These are phyloP conservation scores for Lutjanus campechanus DNA, from an alignment of 2,797 vertebrate genomes.

Conservation along the genomic window DNA sequence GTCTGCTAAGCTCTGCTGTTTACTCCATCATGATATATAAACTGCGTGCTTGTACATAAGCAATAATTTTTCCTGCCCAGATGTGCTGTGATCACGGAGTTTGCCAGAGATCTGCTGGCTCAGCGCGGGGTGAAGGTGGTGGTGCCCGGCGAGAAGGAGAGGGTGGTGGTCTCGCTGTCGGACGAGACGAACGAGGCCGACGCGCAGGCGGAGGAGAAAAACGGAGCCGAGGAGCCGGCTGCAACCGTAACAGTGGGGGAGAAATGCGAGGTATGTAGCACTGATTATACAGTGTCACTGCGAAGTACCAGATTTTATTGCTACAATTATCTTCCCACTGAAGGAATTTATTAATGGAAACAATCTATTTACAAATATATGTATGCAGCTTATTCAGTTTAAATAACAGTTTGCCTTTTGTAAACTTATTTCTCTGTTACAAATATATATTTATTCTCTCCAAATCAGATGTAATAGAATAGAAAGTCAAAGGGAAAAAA, in stretches of 20 bases:
- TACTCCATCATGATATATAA: rapidly evolving
- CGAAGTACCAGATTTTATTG: neutral
- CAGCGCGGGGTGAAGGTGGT: conserved; percentile 88
- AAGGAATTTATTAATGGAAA: neutral
- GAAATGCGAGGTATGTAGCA: conserved; percentile 79
- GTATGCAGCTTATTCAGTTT: neutral
- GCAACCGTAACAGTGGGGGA: conserved; percentile 74
- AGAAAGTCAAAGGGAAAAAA: neutral
- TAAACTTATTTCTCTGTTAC: neutral
- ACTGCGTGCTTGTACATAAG: neutral
- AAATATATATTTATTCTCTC: neutral
- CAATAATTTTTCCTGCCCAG: conserved; percentile 64
- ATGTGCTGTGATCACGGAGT: conserved; percentile 93
- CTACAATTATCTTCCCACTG: neutral
- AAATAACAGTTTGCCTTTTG: neutral
- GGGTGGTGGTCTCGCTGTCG: conserved; percentile 84
- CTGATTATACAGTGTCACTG: neutral
- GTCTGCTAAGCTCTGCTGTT: neutral
- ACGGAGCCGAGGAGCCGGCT: conserved; percentile 63
- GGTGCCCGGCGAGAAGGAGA: conserved; percentile 89
- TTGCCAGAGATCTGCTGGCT: conserved; percentile 86
- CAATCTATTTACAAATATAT: neutral
- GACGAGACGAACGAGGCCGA: conserved; percentile 73
- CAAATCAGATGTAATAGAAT: neutral
- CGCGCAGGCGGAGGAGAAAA: conserved; percentile 57